Conservation (phyloP, 2,113 vertebrate species). For the Brachyhypopomus gauderio region DNA sequence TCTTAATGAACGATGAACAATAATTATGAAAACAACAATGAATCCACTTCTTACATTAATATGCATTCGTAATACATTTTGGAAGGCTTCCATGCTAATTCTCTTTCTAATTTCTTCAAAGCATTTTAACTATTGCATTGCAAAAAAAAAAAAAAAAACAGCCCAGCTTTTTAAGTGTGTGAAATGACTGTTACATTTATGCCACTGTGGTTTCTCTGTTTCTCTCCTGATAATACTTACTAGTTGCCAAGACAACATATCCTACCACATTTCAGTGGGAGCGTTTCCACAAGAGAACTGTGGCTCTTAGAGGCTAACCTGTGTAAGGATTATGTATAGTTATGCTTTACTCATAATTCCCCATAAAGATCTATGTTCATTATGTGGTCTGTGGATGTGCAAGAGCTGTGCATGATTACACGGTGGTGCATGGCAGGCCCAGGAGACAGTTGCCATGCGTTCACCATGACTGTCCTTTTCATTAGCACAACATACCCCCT, state of each 20-base stretch:
- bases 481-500: slow-evolving; percentile 12
- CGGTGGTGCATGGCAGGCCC: neutral
- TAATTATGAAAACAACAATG: neutral
- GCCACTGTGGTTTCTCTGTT: slow-evolving; percentile 7
- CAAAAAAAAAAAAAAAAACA: neutral
- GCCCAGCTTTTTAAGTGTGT: neutral
- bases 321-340: slow-evolving; percentile 52
- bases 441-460: slow-evolving; percentile 30
- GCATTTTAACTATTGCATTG: neutral
- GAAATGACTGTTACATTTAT: neutral
- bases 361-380: slow-evolving; percentile 58
- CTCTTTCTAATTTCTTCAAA: neutral
- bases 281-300: slow-evolving; percentile 35
- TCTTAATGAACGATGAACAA: neutral
- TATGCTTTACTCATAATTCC: slow-evolving; percentile 61
- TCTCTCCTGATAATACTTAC: slow-evolving; percentile 20
- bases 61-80: neutral
- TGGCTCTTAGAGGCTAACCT: slow-evolving; percentile 34
- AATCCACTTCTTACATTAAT: neutral
- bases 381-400: slow-evolving; percentile 50
- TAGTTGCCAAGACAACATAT: slow-evolving; percentile 21
- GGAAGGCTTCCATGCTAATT: neutral
- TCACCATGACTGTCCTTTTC: slow-evolving; percentile 6
- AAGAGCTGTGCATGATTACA: slow-evolving; percentile 39
- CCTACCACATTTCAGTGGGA: slow-evolving; percentile 18